Evolutionary conservation across 2,113 vertebrate genomes (phyloP).

Genomic region (Spermophilus dauricus): DNA sequence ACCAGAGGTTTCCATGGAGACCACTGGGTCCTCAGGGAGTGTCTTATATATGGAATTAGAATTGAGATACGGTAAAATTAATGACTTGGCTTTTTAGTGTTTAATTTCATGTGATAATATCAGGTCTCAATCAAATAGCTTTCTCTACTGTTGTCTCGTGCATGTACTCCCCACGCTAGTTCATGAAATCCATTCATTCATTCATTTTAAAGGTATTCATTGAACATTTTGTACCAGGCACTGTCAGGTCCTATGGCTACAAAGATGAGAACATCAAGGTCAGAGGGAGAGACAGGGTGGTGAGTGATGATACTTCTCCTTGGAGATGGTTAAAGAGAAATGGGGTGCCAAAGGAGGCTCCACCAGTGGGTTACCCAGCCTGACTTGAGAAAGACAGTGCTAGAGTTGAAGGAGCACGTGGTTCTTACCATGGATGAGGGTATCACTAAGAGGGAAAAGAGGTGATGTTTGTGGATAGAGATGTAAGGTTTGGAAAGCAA

Average conservation of each 20-base stretch:
- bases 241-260: neutral
- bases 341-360: neutral
- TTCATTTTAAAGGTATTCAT: slow-evolving; percentile 26
- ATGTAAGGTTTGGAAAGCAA: neutral
- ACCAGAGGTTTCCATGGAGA: slow-evolving; percentile 60
- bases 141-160: neutral
- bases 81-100: neutral
- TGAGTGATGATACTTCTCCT: neutral
- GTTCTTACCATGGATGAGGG: neutral
- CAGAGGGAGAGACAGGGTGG: neutral
- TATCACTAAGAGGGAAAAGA: neutral
- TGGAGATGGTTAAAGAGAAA: neutral
- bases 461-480: neutral
- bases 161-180: neutral
- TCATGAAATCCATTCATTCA: neutral
- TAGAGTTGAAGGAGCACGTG: neutral
- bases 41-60: slow-evolving; percentile 58
- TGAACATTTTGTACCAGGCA: neutral
- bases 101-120: neutral
- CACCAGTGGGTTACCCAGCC: neutral
- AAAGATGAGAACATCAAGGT: neutral
- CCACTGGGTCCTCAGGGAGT: neutral
- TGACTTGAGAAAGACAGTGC: neutral
- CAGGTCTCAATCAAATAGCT: slow-evolving; percentile 2
- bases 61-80: slow-evolving; percentile 36